These are phyloP conservation scores for Heterotilapia buettikoferi DNA, from an alignment of 2,113 vertebrate species.

Conservation along the genomic window DNA sequence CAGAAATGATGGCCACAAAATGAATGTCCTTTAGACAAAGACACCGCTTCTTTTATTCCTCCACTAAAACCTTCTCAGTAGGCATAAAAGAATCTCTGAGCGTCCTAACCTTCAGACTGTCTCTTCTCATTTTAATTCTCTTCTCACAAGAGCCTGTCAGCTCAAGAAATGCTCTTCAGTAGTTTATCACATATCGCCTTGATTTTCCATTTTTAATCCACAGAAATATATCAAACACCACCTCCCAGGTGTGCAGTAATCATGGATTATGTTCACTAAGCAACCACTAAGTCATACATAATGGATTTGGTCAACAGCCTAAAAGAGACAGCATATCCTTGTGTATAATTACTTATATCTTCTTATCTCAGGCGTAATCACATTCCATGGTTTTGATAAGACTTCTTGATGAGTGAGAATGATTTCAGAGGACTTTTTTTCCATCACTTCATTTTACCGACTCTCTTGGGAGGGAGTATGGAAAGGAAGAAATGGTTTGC, in stretches of 20 bases:
- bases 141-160: neutral
- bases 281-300: conserved; percentile 22
- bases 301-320: conserved; percentile 46
- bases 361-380: conserved; percentile 47
- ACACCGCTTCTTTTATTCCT: neutral
- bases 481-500: neutral
- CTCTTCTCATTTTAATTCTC: conserved; percentile 9
- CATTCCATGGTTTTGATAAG: conserved; percentile 1
- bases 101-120: neutral
- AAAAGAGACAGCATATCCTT: conserved; percentile 8
- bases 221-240: neutral
- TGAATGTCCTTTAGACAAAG: neutral
- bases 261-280: conserved; percentile 47
- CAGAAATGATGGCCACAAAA: neutral
- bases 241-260: conserved; percentile 29
- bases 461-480: neutral
- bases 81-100: neutral
- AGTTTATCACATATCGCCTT: neutral
- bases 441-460: conserved; percentile 18
- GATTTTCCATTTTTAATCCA: conserved; percentile 16
- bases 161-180: neutral
- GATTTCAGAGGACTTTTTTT: conserved; percentile 5
- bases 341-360: conserved; percentile 43
- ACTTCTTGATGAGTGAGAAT: conserved; percentile 33
- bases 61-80: neutral